A percentile compares a stretch with the other conserved stretches of the same genome.
Conservation (phyloP, 1,140 invertebrate genomes). For the Drosophila mojavensis region DNA sequence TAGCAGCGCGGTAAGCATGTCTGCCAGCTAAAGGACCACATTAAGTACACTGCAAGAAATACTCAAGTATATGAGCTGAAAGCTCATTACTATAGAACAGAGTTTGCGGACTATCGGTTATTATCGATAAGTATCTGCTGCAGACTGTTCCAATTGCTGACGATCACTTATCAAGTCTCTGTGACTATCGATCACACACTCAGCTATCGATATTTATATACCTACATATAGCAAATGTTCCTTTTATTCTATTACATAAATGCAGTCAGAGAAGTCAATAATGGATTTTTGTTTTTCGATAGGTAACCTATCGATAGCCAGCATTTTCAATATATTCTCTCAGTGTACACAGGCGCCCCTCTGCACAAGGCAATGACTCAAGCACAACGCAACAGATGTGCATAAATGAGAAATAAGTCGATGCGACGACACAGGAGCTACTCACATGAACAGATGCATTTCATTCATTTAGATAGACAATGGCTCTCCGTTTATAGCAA, state of each 20-base stretch:
- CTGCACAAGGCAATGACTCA: slow-evolving; percentile 13
- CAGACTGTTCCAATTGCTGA: background rate
- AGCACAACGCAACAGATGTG: slow-evolving; percentile 30
- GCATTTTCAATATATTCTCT: background rate
- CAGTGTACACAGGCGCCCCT: background rate
- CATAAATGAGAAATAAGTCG: slow-evolving; percentile 13
- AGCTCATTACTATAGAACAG: too few relatives aligned
- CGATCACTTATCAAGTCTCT: too few relatives aligned
- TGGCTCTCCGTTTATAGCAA: slow-evolving; percentile 2
- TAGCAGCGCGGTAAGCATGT: slow-evolving; percentile 8
- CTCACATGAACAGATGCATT: slow-evolving; percentile 8
- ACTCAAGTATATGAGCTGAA: too few relatives aligned
- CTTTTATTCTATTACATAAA: too few relatives aligned
- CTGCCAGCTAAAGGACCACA: slow-evolving; percentile 15
- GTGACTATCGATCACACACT: too few relatives aligned
- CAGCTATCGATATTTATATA: too few relatives aligned
- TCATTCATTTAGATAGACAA: background rate
- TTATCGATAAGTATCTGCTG: background rate
- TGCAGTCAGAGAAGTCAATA: too few relatives aligned
- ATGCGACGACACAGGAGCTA: background rate
- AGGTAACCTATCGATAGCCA: too few relatives aligned
- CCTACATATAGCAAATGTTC: too few relatives aligned
- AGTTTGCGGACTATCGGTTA: background rate
- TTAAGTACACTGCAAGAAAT: slow-evolving; percentile 16
- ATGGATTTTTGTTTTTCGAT: too few relatives aligned